These are phyloP conservation scores for Ianthella basta DNA, from an alignment of 37 sponge, comb jelly and placozoan species.

Conservation along the genomic window DNA sequence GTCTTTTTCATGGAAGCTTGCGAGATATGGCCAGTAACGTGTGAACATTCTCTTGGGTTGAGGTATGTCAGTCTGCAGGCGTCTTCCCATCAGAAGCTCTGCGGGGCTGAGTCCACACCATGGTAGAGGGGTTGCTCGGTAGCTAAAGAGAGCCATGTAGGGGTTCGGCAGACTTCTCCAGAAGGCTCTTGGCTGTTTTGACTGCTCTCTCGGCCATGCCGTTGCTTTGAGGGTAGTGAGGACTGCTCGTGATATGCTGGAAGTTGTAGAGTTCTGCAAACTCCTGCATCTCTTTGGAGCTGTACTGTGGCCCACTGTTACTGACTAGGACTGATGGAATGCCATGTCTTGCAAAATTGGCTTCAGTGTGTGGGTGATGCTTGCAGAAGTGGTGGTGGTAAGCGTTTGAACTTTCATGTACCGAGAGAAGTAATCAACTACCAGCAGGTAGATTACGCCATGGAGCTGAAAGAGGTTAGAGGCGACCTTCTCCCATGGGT, in stretches of 20 bases:
- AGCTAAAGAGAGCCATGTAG: constrained; percentile 1
- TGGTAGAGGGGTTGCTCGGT: constrained; percentile 27
- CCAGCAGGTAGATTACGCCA: not conserved
- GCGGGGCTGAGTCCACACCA: constrained; percentile 29
- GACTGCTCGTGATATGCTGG: constrained; percentile 51
- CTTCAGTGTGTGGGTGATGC: too few relatives aligned
- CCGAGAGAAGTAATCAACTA: constrained; percentile 25
- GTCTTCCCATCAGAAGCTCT: constrained; percentile 22
- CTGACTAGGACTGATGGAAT: constrained; percentile 46
- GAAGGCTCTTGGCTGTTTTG: constrained; percentile 22
- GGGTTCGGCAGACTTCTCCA: not conserved
- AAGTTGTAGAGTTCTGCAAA: constrained; percentile 59
- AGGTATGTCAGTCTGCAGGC: constrained; percentile 4
- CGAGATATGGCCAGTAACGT: not conserved
- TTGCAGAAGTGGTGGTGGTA: not conserved
- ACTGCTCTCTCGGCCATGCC: constrained; percentile 30
- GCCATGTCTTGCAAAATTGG: constrained; percentile 71
- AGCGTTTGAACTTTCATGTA: not conserved
- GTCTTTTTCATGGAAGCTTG: not conserved
- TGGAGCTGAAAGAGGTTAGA: not conserved
- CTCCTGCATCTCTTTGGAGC: constrained; percentile 15
- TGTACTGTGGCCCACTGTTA: constrained; percentile 72
- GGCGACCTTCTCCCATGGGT: not conserved
- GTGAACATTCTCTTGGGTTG: too few relatives aligned
- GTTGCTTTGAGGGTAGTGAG: constrained; percentile 36